These are phyloP conservation scores for Microvelia longipes DNA, from an alignment of 1,140 invertebrate genomes.

Conservation along the genomic window DNA sequence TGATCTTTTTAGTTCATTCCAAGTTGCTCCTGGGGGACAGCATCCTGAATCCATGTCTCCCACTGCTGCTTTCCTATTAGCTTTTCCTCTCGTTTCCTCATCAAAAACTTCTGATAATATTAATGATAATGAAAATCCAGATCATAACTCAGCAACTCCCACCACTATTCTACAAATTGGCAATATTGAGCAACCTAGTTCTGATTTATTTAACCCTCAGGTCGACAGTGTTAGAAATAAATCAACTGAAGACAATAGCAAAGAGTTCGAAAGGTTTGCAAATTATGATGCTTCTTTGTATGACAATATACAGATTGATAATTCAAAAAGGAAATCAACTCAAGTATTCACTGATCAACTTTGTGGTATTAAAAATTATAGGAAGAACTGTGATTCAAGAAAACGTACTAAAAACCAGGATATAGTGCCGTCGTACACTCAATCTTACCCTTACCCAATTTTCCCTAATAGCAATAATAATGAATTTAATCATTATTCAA, in stretches of 20 bases:
- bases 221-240: neutral
- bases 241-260: neutral
- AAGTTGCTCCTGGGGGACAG: slow-evolving; percentile 42
- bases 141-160: slow-evolving; percentile 35
- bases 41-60: slow-evolving; percentile 54
- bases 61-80: slow-evolving; percentile 56
- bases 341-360: neutral
- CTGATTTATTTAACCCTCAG: neutral
- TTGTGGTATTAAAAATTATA: neutral
- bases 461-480: neutral
- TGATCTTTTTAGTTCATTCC: slow-evolving; percentile 51
- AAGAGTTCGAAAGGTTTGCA: neutral
- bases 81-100: slow-evolving; percentile 52
- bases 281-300: neutral
- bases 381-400: neutral
- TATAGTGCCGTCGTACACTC: neutral
- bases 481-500: neutral
- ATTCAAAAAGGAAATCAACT: neutral
- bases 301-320: neutral
- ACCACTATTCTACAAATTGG: slow-evolving; percentile 45
- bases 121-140: slow-evolving; percentile 35
- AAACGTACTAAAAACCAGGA: neutral
- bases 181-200: slow-evolving; percentile 36
- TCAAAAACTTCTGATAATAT: slow-evolving; percentile 39
- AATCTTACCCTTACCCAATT: neutral